These are phyloP conservation scores for Dione juno DNA, from an alignment of 2,888 invertebrate species.

Conservation along the genomic window DNA sequence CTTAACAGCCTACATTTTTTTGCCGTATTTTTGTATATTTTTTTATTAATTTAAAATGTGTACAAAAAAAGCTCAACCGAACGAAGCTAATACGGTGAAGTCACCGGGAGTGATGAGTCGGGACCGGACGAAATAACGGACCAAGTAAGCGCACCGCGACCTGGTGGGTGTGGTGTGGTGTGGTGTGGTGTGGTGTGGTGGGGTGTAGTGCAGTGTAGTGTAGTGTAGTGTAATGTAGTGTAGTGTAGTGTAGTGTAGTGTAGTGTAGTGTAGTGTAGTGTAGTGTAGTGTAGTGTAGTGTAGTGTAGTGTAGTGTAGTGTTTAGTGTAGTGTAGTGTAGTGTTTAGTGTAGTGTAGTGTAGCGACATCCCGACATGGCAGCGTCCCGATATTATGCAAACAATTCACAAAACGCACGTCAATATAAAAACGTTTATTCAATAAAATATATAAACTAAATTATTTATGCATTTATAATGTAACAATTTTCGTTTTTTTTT, in stretches of 20 bases:
- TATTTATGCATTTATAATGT: slow-evolving; percentile 15
- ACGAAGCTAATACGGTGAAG: slow-evolving; percentile 24
- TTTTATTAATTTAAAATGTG: slow-evolving; percentile 43
- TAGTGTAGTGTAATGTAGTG: too few relatives aligned
- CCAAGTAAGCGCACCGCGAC: too few relatives aligned
- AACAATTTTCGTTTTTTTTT: not conserved
- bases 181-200: too few relatives aligned
- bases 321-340: too few relatives aligned
- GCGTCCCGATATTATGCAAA: slow-evolving; percentile 18
- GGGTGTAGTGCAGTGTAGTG: too few relatives aligned
- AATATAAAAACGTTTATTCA: slow-evolving; percentile 12
- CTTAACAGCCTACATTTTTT: slow-evolving; percentile 50
- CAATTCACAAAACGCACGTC: not conserved
- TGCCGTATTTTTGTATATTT: slow-evolving; percentile 47
- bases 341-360: too few relatives aligned
- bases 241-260: too few relatives aligned
- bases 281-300: too few relatives aligned
- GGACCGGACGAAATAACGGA: not conserved
- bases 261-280: too few relatives aligned
- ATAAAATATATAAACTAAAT: slow-evolving; percentile 23
- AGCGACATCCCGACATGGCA: not conserved
- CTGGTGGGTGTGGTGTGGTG: too few relatives aligned
- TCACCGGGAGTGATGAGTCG: slow-evolving; percentile 21
- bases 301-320: too few relatives aligned
- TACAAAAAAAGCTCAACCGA: slow-evolving; percentile 38